Evolutionary conservation across 1,140 invertebrate species (phyloP).

Genomic region (Artemia franciscana): DNA sequence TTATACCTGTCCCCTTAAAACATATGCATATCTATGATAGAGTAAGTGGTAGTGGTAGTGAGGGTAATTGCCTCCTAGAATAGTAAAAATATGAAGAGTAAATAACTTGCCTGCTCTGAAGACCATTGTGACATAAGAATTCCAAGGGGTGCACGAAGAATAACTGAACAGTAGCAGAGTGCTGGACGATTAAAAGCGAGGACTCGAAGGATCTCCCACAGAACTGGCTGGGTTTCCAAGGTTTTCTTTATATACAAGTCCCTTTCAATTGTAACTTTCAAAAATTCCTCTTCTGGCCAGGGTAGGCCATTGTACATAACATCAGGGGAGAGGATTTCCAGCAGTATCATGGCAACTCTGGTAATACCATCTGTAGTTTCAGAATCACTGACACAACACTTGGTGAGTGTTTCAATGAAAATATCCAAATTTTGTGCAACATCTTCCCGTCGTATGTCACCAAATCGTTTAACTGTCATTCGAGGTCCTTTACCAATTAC

Average conservation of each 20-base stretch:
- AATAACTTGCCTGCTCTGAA: conserved; percentile 19
- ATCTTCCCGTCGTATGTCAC: not conserved
- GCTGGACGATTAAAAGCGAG: conserved; percentile 51
- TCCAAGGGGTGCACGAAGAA: conserved; percentile 58
- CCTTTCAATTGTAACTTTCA: conserved; percentile 70
- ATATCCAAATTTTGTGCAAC: not conserved
- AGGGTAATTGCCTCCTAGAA: no score
- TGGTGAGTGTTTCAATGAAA: conserved; percentile 7
- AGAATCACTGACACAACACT: conserved; percentile 5
- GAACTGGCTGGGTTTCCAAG: conserved; percentile 50
- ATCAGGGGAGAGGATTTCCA: conserved; percentile 75
- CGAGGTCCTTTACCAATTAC: conserved; percentile 40
- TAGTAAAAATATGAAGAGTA: no score
- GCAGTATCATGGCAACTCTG: conserved; percentile 52
- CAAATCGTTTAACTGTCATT: not conserved
- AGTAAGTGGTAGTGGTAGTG: no score
- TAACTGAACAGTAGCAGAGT: conserved; percentile 65
- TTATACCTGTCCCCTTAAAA: no score
- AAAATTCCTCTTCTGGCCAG: conserved; percentile 79
- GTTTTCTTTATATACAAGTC: conserved; percentile 62
- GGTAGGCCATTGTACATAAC: conserved; percentile 87
- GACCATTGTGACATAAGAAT: conserved; percentile 59
- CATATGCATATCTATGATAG: no score
- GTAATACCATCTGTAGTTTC: conserved; percentile 36
- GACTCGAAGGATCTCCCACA: conserved; percentile 57